Evolutionary conservation across 2,797 vertebrate genomes (phyloP).

Genomic region (Oceanodroma leucorhoa): DNA sequence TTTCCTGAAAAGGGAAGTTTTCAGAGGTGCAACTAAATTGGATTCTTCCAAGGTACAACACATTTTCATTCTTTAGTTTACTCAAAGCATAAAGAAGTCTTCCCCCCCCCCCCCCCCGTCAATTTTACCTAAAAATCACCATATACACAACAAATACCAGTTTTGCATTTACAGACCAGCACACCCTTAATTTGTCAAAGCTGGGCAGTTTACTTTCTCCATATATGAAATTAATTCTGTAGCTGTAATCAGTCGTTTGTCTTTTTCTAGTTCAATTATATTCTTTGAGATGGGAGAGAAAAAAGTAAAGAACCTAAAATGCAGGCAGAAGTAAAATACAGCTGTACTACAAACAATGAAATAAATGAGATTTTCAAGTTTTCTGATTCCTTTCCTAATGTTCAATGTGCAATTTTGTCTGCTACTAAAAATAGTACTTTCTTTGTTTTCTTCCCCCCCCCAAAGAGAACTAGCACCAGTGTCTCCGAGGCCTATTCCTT

Average conservation of each 20-base stretch:
- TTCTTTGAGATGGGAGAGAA: background rate
- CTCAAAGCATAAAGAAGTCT: background rate
- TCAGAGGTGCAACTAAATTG: background rate
- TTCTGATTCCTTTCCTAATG: background rate
- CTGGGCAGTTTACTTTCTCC: background rate
- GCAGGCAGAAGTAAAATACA: background rate
- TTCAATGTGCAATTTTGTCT: background rate
- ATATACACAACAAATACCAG: background rate
- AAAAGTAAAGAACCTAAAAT: background rate
- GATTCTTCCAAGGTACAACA: background rate
- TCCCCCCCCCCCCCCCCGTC: background rate
- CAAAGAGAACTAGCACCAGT: no score
- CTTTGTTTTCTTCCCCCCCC: no score
- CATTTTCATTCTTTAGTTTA: background rate
- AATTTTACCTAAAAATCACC: background rate
- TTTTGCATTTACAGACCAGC: background rate
- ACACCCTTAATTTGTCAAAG: background rate
- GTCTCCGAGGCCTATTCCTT: background rate
- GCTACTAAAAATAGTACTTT: background rate
- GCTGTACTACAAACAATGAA: background rate
- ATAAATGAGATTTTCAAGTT: background rate
- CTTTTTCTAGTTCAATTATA: background rate
- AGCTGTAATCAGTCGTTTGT: no score
- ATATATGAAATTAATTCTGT: background rate
- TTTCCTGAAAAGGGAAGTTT: constrained; percentile 75